Evolutionary conservation across 2,888 invertebrate genomes (phyloP).

Genomic region (Clanis bilineata): DNA sequence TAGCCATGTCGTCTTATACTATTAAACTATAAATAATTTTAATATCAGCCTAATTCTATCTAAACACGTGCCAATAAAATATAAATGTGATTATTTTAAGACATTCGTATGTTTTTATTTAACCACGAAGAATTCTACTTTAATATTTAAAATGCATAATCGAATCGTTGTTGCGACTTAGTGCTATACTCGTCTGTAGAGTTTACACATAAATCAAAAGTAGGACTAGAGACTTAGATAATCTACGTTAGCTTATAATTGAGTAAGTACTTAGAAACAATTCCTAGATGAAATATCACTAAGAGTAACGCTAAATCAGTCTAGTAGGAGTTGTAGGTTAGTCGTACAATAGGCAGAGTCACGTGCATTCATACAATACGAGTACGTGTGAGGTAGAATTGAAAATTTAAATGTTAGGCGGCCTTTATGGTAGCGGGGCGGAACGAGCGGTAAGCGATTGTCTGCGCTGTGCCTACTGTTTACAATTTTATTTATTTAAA

Average conservation of each 20-base stretch:
- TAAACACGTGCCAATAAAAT: conserved; percentile 73
- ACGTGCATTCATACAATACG: conserved; percentile 60
- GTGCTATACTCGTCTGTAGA: conserved; percentile 40
- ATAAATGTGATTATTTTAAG: conserved; percentile 64
- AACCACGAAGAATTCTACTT: conserved; percentile 31
- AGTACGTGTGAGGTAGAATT: conserved; percentile 63
- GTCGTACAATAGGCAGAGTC: conserved; percentile 48
- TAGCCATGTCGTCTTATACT: conserved; percentile 30
- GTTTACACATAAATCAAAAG: conserved; percentile 35
- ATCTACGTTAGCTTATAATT: conserved; percentile 58
- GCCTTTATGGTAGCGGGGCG: conserved; percentile 1
- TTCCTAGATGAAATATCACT: conserved; percentile 55
- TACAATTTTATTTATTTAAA: conserved; percentile 1
- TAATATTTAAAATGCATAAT: conserved; percentile 60
- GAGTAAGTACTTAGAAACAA: conserved; percentile 47
- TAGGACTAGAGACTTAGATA: conserved; percentile 48
- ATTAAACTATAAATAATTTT: conserved; percentile 45
- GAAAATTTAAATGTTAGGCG: conserved; percentile 12
- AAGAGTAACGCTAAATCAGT: conserved; percentile 77
- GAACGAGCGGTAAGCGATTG: neutral
- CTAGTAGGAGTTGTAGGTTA: conserved; percentile 73
- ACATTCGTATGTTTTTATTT: conserved; percentile 46
- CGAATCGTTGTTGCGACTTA: conserved; percentile 73
- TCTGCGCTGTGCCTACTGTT: neutral
- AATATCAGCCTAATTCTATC: conserved; percentile 57